A percentile compares a stretch with the other conserved stretches of the same genome.
Evolutionary conservation across 2,113 vertebrate species (phyloP).

Genomic region (Procapra przewalskii): DNA sequence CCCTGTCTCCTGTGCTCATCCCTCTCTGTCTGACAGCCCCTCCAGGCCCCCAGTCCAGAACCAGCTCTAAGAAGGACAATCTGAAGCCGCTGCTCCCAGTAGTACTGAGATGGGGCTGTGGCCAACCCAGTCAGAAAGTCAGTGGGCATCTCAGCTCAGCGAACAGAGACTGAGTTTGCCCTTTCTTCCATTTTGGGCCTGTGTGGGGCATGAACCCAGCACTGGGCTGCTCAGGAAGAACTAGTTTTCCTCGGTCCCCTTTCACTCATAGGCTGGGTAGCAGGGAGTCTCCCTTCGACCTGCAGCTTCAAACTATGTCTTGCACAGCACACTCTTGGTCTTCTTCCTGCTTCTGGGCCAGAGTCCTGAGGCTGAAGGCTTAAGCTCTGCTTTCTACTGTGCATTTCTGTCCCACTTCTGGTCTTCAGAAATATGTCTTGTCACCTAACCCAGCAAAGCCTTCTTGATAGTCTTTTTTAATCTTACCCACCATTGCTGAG

Average conservation of each 20-base stretch:
- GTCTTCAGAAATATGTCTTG: neutral
- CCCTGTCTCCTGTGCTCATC: neutral
- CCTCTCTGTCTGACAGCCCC: neutral
- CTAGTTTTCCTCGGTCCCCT: neutral
- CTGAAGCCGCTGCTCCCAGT: accelerated
- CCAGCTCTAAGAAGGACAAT: neutral
- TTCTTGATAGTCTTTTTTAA: neutral
- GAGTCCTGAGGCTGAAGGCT: neutral
- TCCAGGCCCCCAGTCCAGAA: neutral
- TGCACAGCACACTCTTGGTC: neutral
- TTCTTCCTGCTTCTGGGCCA: neutral
- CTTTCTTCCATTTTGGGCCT: neutral
- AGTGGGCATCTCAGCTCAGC: neutral
- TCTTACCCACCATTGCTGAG: neutral
- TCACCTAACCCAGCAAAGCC: neutral
- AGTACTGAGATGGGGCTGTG: accelerated
- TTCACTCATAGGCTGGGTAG: neutral
- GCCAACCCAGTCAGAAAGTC: accelerated
- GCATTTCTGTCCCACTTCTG: neutral
- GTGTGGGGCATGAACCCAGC: neutral
- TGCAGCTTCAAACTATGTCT: neutral
- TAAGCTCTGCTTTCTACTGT: neutral
- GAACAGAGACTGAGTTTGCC: neutral
- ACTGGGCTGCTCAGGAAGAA: neutral
- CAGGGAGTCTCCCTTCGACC: neutral